Evolutionary conservation across 2,113 vertebrate species (phyloP).

Genomic region (Poecile atricapillus): DNA sequence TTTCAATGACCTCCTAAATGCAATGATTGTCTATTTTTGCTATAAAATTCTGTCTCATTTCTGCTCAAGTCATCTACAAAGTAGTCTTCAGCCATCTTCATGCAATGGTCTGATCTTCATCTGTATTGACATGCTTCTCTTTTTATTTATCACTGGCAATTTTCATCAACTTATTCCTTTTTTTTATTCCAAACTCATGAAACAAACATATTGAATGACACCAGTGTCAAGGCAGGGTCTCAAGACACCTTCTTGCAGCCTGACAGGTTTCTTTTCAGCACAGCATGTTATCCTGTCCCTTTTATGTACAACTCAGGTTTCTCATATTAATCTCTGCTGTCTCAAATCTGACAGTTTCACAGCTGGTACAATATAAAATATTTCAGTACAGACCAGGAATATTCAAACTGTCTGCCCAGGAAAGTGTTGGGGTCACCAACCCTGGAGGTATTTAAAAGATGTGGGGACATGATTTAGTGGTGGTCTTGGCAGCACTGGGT

Average conservation of each 20-base stretch:
- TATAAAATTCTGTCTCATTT: neutral
- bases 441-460: neutral
- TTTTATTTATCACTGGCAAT: neutral
- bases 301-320: neutral
- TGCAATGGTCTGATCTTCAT: neutral
- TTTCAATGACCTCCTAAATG: neutral
- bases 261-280: neutral
- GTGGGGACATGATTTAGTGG: neutral
- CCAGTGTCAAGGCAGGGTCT: neutral
- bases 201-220: neutral
- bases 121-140: neutral
- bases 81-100: neutral
- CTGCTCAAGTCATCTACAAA: neutral
- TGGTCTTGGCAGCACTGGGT: neutral
- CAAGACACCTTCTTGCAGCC: neutral
- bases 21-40: neutral
- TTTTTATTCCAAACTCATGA: neutral
- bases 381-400: neutral
- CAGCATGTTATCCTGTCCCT: neutral
- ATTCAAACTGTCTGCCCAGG: neutral
- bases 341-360: neutral
- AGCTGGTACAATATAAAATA: neutral
- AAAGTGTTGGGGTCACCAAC: neutral
- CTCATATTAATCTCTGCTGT: neutral
- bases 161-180: neutral